phyloP scores from a whole-genome alignment of 2,888 invertebrate genomes.

The Sarcophaga rosellei region DNA sequence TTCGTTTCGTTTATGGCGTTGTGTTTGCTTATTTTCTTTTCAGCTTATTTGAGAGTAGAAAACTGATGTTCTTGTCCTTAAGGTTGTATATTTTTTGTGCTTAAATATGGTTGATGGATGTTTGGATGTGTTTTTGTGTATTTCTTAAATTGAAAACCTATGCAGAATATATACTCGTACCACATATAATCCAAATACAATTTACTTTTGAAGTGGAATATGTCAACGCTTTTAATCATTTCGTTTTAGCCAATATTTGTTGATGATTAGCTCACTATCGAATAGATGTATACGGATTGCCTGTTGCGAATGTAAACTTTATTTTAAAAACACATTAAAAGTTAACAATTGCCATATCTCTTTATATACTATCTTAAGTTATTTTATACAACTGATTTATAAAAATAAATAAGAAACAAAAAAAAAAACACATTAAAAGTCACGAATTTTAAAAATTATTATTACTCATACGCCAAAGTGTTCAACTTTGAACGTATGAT shows the following conservation, averaged over 20 bases:
- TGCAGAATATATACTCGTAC: constrained; percentile 20
- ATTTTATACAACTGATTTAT: too few relatives aligned
- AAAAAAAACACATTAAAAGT: not conserved
- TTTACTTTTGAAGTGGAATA: constrained; percentile 42
- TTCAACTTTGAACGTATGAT: too few relatives aligned
- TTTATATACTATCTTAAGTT: too few relatives aligned
- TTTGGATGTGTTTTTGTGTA: not conserved
- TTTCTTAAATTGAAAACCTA: constrained; percentile 52
- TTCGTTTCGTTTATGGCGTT: constrained; percentile 15
- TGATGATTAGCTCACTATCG: not conserved
- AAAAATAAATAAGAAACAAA: too few relatives aligned
- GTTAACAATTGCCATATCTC: too few relatives aligned
- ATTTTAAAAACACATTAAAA: not conserved
- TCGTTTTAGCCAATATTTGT: not conserved
- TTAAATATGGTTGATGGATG: constrained; percentile 14
- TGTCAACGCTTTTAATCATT: constrained; percentile 45
- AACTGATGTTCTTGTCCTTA: constrained; percentile 19
- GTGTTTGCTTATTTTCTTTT: constrained; percentile 16
- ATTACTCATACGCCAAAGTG: too few relatives aligned
- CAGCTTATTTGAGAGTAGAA: constrained; percentile 33
- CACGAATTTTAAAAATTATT: too few relatives aligned
- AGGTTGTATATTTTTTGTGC: constrained; percentile 6
- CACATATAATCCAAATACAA: not conserved
- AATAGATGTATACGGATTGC: not conserved
- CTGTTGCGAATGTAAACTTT: not conserved